These are phyloP conservation scores for Trachelipus rathkii DNA, from an alignment of 1,140 invertebrate genomes.

Conservation along the genomic window DNA sequence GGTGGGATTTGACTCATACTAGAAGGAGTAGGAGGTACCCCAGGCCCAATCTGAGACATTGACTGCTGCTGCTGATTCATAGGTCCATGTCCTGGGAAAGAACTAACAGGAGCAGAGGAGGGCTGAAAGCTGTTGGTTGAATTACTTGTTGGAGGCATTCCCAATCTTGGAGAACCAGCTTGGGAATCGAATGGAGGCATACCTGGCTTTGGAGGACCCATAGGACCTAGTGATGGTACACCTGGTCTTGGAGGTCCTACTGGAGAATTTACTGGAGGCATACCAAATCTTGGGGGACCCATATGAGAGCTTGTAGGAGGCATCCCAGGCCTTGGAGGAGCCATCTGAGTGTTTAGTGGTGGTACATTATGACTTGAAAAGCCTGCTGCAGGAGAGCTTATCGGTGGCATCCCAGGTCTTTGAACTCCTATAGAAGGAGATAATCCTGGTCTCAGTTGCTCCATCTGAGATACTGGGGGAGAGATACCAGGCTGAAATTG, in stretches of 20 bases:
- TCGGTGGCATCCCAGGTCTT: background rate
- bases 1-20: background rate
- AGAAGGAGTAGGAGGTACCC: background rate
- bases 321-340: background rate
- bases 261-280: background rate
- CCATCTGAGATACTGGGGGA: background rate
- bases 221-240: background rate
- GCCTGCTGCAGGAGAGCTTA: background rate
- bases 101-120: background rate
- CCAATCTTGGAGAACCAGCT: background rate
- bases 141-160: background rate
- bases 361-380: background rate
- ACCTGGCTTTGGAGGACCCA: background rate
- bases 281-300: background rate
- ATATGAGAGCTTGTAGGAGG: background rate
- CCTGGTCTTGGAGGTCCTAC: background rate
- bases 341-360: background rate
- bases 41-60: background rate
- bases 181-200: background rate
- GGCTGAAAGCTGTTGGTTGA: background rate
- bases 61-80: background rate
- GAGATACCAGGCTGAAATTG: background rate
- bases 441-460: background rate
- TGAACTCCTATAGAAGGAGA: background rate
- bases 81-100: background rate